Evolutionary conservation across 2,797 vertebrate genomes (phyloP).

Genomic region (Anguilla obscura): DNA sequence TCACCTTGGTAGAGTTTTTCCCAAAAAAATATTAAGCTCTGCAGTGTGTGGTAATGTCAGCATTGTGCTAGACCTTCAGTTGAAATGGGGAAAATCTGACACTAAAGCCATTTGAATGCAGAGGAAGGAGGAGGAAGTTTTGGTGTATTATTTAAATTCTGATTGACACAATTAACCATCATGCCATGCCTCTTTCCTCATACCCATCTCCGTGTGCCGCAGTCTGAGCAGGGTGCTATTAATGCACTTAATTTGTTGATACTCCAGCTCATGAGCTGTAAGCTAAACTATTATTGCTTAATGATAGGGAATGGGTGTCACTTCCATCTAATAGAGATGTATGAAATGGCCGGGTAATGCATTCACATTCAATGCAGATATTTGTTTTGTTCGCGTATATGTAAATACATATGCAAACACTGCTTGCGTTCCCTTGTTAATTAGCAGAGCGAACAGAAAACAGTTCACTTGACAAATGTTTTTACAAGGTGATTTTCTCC

Average conservation of each 20-base stretch:
- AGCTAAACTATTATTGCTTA: conserved; percentile 82
- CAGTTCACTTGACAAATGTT: conserved; percentile 78
- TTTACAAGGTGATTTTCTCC: conserved; percentile 79
- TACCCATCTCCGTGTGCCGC: conserved; percentile 36
- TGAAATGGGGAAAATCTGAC: conserved; percentile 63
- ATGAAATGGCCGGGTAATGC: conserved; percentile 70
- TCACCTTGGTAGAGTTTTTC: not conserved
- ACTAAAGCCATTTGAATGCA: conserved; percentile 71
- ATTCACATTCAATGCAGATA: conserved; percentile 66
- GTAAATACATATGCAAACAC: conserved; percentile 71
- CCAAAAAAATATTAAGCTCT: too few species aligned
- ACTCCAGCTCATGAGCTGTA: conserved; percentile 78
- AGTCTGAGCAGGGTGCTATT: conserved; percentile 63
- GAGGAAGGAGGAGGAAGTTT: conserved; percentile 62
- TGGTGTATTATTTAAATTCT: conserved; percentile 52
- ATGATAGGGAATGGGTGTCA: conserved; percentile 76
- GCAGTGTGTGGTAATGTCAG: not conserved
- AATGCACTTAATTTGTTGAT: conserved; percentile 76
- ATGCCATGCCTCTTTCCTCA: conserved; percentile 37
- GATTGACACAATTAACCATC: conserved; percentile 70
- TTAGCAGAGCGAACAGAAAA: conserved; percentile 72
- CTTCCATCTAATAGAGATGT: conserved; percentile 76
- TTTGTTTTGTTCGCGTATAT: conserved; percentile 75
- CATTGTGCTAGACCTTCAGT: not conserved
- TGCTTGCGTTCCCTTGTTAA: conserved; percentile 70